Base-by-base conservation (phyloP, 2,113 vertebrate genomes). In the Salvelinus sp. region DNA sequence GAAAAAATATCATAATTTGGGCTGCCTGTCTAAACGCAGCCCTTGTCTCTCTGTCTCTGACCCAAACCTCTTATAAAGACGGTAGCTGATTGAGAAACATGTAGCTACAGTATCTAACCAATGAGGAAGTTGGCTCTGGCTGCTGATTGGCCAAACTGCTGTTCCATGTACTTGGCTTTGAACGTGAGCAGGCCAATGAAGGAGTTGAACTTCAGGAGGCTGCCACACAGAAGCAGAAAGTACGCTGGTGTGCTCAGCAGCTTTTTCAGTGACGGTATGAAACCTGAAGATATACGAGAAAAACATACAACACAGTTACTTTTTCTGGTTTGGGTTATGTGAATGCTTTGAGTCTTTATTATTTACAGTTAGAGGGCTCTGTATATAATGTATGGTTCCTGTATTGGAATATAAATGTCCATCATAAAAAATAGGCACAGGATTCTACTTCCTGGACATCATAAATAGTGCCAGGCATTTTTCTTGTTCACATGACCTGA, bases 161-260 rank as follows among this genome's bases (percentile, higher is more conserved):
- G 96, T 64, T 99, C 96, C 85, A 97, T 82, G 73, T 96, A 98
- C 87, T 99, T 99, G 78, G 96, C 90, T 78, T 94, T 68, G 65
- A 96, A 99, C 72, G 96, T 96, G 3, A 97, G 12, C 58, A 87
- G 76, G 44, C 96, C 97, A 14, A 96, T 88, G 58, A 95, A 90
- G 54, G 93, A 82, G 82, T 83, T 97, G 82, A 93, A 78, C 16
- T 95, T 89, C 54, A 97, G 77, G 81, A 96, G 73, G 54, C 80
- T 87, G 58, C 85, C 78, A 79, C 90, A 85, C 74, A 96, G 67
- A 64, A 92, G 58, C 54, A 93, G 67, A 72, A 95, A 60, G 82
- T 96, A 99, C 2, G 93, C 63, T 23, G 89, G 91, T 76, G 94
- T 96, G 76, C 91, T 87, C 78, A 97, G 48, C 22, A 97, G 83